These are phyloP conservation scores for Trachymyrmex cornetzi DNA, from an alignment of 1,140 invertebrate genomes.

Conservation along the genomic window DNA sequence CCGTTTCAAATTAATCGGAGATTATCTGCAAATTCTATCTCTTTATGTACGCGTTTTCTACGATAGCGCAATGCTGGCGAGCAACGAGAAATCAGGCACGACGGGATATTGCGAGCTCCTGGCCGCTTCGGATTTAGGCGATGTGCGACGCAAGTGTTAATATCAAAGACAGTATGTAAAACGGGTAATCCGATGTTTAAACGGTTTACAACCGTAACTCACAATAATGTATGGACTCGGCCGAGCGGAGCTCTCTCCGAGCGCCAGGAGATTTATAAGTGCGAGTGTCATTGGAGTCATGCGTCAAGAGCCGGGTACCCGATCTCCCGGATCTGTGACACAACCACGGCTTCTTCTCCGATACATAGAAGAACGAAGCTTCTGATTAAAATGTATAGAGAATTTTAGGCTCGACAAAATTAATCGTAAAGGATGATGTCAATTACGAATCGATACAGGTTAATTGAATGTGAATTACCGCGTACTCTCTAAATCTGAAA, in stretches of 20 bases:
- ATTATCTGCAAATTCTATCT: conserved; percentile 10
- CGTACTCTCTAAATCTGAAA: too few species aligned
- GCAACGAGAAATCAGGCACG: conserved; percentile 8
- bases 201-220: conserved; percentile 86
- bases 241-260: conserved; percentile 76
- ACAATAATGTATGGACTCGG: conserved; percentile 85
- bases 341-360: not conserved
- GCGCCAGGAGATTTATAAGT: conserved; percentile 83
- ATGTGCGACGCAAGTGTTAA: conserved; percentile 81
- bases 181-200: conserved; percentile 86
- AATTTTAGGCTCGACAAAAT: too few species aligned
- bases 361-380: conserved; percentile 41
- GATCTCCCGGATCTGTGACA: not conserved
- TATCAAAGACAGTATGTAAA: conserved; percentile 85
- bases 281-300: conserved; percentile 85
- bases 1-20: conserved; percentile 39
- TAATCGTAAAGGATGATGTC: too few species aligned
- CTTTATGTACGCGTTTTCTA: not conserved
- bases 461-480: too few species aligned
- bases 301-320: conserved; percentile 77
- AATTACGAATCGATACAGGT: too few species aligned
- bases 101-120: conserved; percentile 29
- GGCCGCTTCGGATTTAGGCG: conserved; percentile 74
- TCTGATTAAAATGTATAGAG: too few species aligned
- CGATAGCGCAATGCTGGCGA: not conserved